phyloP scores from a whole-genome alignment of 2,888 invertebrate genomes.

The Sclerodermus sp. region DNA sequence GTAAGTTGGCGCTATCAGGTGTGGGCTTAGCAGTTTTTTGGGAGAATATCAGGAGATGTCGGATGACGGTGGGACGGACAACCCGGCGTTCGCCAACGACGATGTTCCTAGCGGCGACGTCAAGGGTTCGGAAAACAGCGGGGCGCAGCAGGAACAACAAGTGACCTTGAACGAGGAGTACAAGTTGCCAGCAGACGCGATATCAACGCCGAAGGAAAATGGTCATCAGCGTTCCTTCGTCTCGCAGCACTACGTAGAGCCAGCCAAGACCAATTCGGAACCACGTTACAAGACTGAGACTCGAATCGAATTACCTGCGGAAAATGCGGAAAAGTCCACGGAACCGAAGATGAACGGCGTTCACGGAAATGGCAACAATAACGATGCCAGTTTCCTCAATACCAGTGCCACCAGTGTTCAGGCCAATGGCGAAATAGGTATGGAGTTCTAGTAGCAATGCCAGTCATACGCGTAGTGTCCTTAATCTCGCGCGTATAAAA shows the following conservation, averaged over 20 bases:
- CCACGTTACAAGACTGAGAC: conserved; percentile 48
- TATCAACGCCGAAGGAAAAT: conserved; percentile 36
- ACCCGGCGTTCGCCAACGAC: conserved; percentile 51
- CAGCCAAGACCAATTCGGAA: conserved; percentile 40
- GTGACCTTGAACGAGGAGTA: conserved; percentile 31
- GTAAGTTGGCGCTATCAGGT: conserved; percentile 28
- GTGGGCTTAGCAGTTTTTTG: conserved; percentile 26
- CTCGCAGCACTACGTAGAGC: conserved; percentile 49
- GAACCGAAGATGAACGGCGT: conserved; percentile 48
- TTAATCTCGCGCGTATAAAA: no score
- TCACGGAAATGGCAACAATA: conserved; percentile 52
- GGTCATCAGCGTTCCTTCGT: conserved; percentile 44
- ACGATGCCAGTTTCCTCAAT: conserved; percentile 54
- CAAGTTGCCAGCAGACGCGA: conserved; percentile 24
- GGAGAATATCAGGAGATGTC: conserved; percentile 39
- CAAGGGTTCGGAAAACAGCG: conserved; percentile 15
- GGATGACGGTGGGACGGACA: conserved; percentile 48
- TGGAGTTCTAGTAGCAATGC: no score
- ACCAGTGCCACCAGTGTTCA: conserved; percentile 49
- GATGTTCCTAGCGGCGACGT: conserved; percentile 28
- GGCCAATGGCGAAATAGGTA: conserved; percentile 28
- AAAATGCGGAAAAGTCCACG: conserved; percentile 38
- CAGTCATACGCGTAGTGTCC: no score
- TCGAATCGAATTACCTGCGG: conserved; percentile 49
- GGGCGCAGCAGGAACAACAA: conserved; percentile 18